Evolutionary conservation across 2,797 vertebrate species (phyloP).

Genomic region (Enoplosus armatus): DNA sequence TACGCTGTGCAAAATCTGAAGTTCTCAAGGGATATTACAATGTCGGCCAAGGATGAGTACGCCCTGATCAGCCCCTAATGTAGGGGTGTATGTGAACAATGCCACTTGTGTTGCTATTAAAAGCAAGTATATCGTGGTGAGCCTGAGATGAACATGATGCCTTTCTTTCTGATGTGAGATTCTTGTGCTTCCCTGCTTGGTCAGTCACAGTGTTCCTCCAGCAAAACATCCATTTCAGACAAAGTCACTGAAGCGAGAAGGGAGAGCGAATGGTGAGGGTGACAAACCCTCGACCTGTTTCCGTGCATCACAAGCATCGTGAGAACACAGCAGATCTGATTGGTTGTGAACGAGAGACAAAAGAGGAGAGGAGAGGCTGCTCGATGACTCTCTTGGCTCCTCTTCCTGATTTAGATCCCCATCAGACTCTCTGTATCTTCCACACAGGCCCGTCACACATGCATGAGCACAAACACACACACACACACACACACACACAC

Average conservation of each 20-base stretch:
- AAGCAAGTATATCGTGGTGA: neutral
- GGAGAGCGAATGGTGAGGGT: conserved; percentile 1
- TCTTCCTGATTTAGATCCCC: conserved; percentile 59
- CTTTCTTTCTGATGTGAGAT: neutral
- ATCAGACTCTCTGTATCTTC: conserved; percentile 26
- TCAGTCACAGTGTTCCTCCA: neutral
- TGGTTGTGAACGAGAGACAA: conserved; percentile 26
- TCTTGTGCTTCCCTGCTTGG: neutral
- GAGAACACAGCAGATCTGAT: conserved; percentile 37
- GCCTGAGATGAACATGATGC: neutral
- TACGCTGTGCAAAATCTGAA: neutral
- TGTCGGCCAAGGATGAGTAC: neutral
- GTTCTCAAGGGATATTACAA: neutral
- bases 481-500: conserved; percentile 24
- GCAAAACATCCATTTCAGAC: conserved; percentile 22
- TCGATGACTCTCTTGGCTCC: conserved; percentile 32
- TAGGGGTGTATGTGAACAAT: neutral
- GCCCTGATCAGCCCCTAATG: neutral
- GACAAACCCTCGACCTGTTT: conserved; percentile 42
- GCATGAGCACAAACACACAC: conserved; percentile 15
- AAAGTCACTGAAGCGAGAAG: conserved; percentile 29
- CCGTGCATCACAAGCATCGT: conserved; percentile 39
- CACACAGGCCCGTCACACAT: conserved; percentile 21
- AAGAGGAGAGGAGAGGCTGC: conserved; percentile 15
- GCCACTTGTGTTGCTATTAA: neutral